Evolutionary conservation across 23 tunicate genomes (phyloP), one percentile per base, ranked within the genome.

Genomic region (Aplidium turbinatum): DNA sequence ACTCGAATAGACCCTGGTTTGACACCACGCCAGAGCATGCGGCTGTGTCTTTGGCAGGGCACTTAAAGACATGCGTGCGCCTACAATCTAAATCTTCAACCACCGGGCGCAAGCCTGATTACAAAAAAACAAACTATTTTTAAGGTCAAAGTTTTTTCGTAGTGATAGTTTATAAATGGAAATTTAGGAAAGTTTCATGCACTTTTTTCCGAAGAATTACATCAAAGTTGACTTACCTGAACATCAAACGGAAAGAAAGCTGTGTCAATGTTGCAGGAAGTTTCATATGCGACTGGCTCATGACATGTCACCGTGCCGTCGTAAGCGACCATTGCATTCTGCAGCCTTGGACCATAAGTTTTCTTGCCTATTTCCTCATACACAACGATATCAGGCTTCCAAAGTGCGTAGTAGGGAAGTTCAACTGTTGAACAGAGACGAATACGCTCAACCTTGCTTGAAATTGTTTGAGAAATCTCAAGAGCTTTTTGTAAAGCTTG

Each of bases 231-330:
- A 28, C 73, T 34, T 31, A 79, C 94, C 77, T 87, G 94, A 13
- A 63, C 56, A 54, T 87, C 94, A 40, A 87, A 87, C 1, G 94
- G 94, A 38, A 87, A 87, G 56, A 79, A 87, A 0, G 94, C 94
- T 7, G 94, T 87, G 80, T 87, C 80, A 42, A 87, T 81, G 60
- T 76, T 64, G 57, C 94, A 87, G 11, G 94, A 58, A 9, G 94
- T 79, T 55, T 87, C 85, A 23, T 63, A 71, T 0, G 66, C 70
- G 6, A 76, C 46, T 4, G 94, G 94, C 69, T 88, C 96, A 35
- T 38, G 52, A 24, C 40, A 75, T 22, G 35, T 22, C 32, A 88
- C 87, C 55, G 30, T 54, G 9, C 96, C 96, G 39, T 68, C 57
- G 57, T 33, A 61, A 18, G 3, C 31, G 4, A 88, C 58, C 42